Evolutionary conservation across 2,113 vertebrate species (phyloP), one percentile per base, ranked within the genome.

Genomic region (Columba livia): DNA sequence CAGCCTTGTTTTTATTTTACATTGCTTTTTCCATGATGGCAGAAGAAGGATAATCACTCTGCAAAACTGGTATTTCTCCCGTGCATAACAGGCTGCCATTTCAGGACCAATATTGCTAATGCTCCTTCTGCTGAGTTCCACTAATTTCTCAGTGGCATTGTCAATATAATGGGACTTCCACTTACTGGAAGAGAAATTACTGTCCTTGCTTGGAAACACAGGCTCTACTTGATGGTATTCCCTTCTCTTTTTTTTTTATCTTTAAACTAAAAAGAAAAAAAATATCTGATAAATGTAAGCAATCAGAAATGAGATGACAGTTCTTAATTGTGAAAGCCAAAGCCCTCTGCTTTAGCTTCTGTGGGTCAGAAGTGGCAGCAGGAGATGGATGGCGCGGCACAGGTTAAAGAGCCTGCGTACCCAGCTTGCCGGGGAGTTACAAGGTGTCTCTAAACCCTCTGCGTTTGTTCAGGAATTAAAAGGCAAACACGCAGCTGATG

Each of bases 101-200:
- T 93, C 50, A 71, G 57, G 44, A 84, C 82, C 77, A 64, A 79
- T 81, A 94, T 21, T 61, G 61, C 61, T 89, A 87, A 60, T 17
- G 6, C 51, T 79, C 54, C 65, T 97, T 92, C 77, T 90, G 85
- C 79, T 75, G 88, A 89, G 36, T 64, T 81, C 78, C 83, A 92
- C 85, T 93, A 40, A 93, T 97, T 88, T 92, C 82, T 96, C 72
- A 54, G 72, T 84, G 36, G 53, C 65, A 71, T 32, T 80, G 69
- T 94, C 69, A 11, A 86, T 95, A 90, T 20, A 94, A 66, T 24
- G 34, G 69, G 53, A 88, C 88, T 94, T 84, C 38, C n/a, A 88
- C 77, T 90, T 93, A 90, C 60, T 53, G 44, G 83, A 90, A 94
- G 88, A 92, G 82, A 94, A 93, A 95, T 60, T 0, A 79, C 40